These are phyloP conservation scores for Notolabrus celidotus DNA, from an alignment of 2,797 vertebrate genomes.

Conservation along the genomic window DNA sequence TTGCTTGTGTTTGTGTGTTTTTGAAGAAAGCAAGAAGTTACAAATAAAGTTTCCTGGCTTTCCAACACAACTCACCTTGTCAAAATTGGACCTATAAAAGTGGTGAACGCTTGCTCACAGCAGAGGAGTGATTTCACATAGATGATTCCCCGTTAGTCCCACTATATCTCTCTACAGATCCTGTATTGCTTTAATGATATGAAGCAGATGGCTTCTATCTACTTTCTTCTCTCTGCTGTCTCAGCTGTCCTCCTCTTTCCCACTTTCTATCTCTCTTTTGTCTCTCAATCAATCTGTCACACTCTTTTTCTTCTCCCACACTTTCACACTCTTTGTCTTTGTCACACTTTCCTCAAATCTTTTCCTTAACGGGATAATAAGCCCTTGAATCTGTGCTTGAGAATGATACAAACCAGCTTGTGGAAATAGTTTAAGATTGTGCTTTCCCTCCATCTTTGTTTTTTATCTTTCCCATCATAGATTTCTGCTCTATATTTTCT, in stretches of 20 bases:
- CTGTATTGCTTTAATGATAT: slow-evolving; percentile 54
- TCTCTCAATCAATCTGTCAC: slow-evolving; percentile 45
- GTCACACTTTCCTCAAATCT: slow-evolving; percentile 42
- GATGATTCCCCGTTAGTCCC: slow-evolving; percentile 40
- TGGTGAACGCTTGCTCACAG: slow-evolving; percentile 1
- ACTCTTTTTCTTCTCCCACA: slow-evolving; percentile 18
- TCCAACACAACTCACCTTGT: slow-evolving; percentile 16
- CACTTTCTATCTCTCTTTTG: slow-evolving; percentile 24
- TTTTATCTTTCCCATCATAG: slow-evolving; percentile 3
- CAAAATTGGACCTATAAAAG: slow-evolving; percentile 10
- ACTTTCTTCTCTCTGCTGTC: slow-evolving; percentile 51
- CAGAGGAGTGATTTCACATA: slow-evolving; percentile 28
- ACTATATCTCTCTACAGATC: slow-evolving; percentile 25
- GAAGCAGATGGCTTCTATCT: slow-evolving; percentile 77
- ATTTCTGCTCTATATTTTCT: slow-evolving; percentile 18
- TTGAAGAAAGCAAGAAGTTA: not conserved
- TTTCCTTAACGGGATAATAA: slow-evolving; percentile 29
- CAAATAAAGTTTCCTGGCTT: not conserved
- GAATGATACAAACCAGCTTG: slow-evolving; percentile 48
- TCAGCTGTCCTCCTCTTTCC: slow-evolving; percentile 49
- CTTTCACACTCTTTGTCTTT: slow-evolving; percentile 16
- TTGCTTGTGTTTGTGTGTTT: slow-evolving; percentile 11
- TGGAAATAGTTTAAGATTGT: slow-evolving; percentile 17
- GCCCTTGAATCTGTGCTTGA: slow-evolving; percentile 35
- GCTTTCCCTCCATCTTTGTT: slow-evolving; percentile 10